Base-by-base conservation (phyloP, 37 sponge, comb jelly and placozoan species). In the Halichondria panicea region DNA sequence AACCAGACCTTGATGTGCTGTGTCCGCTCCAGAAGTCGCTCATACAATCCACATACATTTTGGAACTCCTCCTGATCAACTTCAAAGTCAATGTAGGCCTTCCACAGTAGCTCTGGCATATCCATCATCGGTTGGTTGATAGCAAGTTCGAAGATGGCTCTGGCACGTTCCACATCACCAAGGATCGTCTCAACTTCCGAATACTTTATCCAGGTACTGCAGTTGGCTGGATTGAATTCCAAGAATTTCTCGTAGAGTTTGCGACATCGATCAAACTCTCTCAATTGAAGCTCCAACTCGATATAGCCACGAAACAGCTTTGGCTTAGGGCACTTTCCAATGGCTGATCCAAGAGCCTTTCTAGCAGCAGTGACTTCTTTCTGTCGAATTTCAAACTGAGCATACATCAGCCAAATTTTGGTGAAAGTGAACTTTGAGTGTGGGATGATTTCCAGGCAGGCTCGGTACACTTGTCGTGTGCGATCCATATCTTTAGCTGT, bases 61-160 rank as follows among this genome's bases (percentile, higher is more conserved):
- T 90, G 82, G 27, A 67, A 52, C 67, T 98, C 99, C 25, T 93
- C 93, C 44, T 84, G 91, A 38, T 90, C 93, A 4, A 87, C 70
- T 75, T 98, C 99, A 81, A 98, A 98, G 60, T 98, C 99, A 55
- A 98, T 98, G 78, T 85, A 98, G 4, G 93, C 84, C 75, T 98
- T 98, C 99, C 99, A 98, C 71, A 98, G 76, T 39, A 95, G 63
- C 81, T 98, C 99, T 0, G 99, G 99, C 93, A 98, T 98, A 69
- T 98, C 99, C 71, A 98, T 82, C 13, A 90, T n/a, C 6, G 95
- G 91, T 41, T 98, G 96, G 32, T 75, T 68, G 43, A 95, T 82
- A 34, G 99, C 99, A 27, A 98, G 76, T 72, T 98, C 91, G 62
- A 85, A 93, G 34, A 98, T 95, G 54, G 89, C 94, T 33, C 99